phyloP scores from a whole-genome alignment of 1,140 invertebrate genomes.

The Scaptomyza montana region DNA sequence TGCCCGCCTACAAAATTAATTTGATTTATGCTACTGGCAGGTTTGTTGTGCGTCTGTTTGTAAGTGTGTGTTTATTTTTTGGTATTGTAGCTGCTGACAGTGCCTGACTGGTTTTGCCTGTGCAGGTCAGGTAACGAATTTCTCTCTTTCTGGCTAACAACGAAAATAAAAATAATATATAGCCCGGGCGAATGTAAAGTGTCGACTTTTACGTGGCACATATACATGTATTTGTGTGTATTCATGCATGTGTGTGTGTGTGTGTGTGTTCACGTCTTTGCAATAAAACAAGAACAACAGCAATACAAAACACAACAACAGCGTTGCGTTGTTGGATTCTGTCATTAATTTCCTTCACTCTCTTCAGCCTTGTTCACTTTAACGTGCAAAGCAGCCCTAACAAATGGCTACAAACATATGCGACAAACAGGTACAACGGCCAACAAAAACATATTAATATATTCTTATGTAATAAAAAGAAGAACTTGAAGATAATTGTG shows the following conservation, averaged over 20 bases:
- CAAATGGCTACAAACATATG: constrained; percentile 51
- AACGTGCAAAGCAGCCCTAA: constrained; percentile 37
- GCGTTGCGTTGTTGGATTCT: constrained; percentile 18
- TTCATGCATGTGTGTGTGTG: constrained; percentile 1
- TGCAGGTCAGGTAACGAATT: constrained; percentile 69
- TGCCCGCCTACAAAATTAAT: constrained; percentile 78
- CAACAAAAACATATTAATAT: constrained; percentile 1
- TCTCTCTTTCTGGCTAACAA: constrained; percentile 64
- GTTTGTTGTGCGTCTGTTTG: constrained; percentile 29
- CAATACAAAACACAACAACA: constrained; percentile 6
- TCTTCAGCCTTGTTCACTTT: not conserved
- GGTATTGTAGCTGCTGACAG: constrained; percentile 32
- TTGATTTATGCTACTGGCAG: constrained; percentile 71
- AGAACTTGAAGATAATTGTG: constrained; percentile 2
- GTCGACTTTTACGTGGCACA: constrained; percentile 74
- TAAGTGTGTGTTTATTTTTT: constrained; percentile 55
- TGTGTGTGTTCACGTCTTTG: constrained; percentile 50
- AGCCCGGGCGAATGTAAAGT: constrained; percentile 75
- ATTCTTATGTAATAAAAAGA: too few relatives aligned
- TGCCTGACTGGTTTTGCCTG: constrained; percentile 14
- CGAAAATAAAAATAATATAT: constrained; percentile 79
- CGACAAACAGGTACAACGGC: constrained; percentile 32
- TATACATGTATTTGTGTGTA: constrained; percentile 35
- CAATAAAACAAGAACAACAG: constrained; percentile 68
- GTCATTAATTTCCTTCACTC: not conserved